Evolutionary conservation across 2,797 vertebrate genomes (phyloP), one percentile per base, ranked within the genome.

Genomic region (Staurois parvus): DNA sequence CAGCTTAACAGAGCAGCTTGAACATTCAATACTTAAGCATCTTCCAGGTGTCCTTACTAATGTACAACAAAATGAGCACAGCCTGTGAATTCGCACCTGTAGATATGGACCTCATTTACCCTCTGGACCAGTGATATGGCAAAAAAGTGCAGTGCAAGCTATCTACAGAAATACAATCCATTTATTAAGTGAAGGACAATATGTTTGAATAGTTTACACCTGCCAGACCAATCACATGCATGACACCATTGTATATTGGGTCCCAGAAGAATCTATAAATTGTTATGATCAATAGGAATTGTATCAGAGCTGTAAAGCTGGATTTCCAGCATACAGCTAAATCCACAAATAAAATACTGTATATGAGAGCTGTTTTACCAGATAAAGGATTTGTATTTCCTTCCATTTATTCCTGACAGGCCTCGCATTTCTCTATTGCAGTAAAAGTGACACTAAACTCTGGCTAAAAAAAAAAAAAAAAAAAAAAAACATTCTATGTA

Each of bases 41-140:
- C 79, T 72, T 82, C 42, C 74, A 83, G 68, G 85, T 87, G 75
- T 62, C 68, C 73, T 62, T 28, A 56, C 79, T 76, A 76, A 34
- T 34, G 48, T 59, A 19, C 2, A 62, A 79, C 19, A 28, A 19
- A 76, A 74, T 34, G 56, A 21, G 68, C 29, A 72, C 29, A 56
- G 8, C 48, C 26, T 68, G 62, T 7, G 28, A 30, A 76, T 68
- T 76, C 29, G 80, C 45, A 80, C 42, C 26, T 85, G 56, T 40
- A 28, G 37, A 45, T 45, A 68, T 79, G 62, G 3, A 15, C 21
- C 76, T 30, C 26, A 3, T 40, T 79, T 30, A 68, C 76, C 76
- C 42, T 45, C 26, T 11, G 21, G 64, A 24, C 64, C 13, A 59
- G 19, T 26, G 13, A 24, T 59, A 29, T 15, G 59, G 59, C 59